Evolutionary conservation across 2,113 vertebrate species (phyloP), one percentile per base, ranked within the genome.

Genomic region (Barnardius zonarius): DNA sequence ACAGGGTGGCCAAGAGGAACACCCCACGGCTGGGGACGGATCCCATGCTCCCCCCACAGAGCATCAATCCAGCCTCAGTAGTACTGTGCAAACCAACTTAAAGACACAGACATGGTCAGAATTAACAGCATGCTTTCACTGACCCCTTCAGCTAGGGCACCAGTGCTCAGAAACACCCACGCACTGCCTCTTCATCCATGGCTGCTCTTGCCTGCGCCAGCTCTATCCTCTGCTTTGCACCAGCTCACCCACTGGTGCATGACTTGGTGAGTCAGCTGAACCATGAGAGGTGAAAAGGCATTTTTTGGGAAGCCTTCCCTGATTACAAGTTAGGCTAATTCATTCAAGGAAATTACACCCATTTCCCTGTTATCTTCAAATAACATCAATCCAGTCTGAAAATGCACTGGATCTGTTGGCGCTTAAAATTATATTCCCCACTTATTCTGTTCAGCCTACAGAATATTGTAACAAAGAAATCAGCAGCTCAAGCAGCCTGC

Each of bases 301-400:
- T 1, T 46, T 33, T 31, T 64, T 80, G 67, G 91, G 57, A 86
- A 90, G 67, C 31, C 25, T 66, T 59, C 49, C 54, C 81, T 79
- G 22, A 86, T 90, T 86, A 83, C 68, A 80, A 90, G 54, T 41
- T 66, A 66, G 28, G 41, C 76, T 92, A 93, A 96, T 77, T 86
- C 44, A 23, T 73, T 88, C 82, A 90, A 66, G 63, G 88, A 86
- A 88, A 83, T 83, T 62, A 86, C 31, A 88, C 54, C 44, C 35
- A 74, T 80, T 90, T 92, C 54, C 31, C 70, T 73, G 33, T 85
- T 87, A 85, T 66, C 82, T 74, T 85, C 49, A 87, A 87, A 92
- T 41, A 62, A 62, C 54, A 70, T 83, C 90, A 62, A 22, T 86
- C 73, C 44, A 84, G 55, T n/a, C 62, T 76, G 86, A 91, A 93